These are phyloP conservation scores for Saguinus imperator DNA, from an alignment of 2,113 vertebrate genomes.

Conservation along the genomic window DNA sequence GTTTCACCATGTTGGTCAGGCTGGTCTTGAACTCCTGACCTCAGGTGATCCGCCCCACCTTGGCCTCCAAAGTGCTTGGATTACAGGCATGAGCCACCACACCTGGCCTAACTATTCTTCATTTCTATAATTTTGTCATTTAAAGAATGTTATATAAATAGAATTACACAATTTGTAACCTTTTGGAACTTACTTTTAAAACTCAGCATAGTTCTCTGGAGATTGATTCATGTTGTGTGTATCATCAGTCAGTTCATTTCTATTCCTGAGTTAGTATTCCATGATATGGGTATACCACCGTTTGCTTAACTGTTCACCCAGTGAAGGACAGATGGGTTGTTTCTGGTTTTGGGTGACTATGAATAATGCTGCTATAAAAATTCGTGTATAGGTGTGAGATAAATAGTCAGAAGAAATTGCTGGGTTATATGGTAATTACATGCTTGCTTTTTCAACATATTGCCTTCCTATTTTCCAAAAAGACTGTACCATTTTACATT, in stretches of 20 bases:
- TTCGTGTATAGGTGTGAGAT: not conserved
- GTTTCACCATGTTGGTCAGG: too few relatives aligned
- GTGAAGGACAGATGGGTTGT: not conserved
- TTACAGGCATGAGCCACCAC: too few relatives aligned
- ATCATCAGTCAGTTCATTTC: not conserved
- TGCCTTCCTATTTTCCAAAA: not conserved
- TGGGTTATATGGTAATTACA: not conserved
- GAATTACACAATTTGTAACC: not conserved
- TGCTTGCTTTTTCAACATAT: not conserved
- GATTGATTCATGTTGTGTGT: not conserved
- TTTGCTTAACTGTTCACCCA: not conserved
- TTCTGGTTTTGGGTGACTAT: not conserved
- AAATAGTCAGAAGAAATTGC: not conserved
- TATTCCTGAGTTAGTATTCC: not conserved
- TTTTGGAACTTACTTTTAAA: not conserved
- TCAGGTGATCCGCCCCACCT: too few relatives aligned
- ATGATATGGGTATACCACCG: not conserved
- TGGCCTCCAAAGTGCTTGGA: too few relatives aligned
- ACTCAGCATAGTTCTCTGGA: not conserved
- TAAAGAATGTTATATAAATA: not conserved
- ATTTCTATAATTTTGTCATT: not conserved
- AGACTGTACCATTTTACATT: not conserved
- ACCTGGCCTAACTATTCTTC: not conserved
- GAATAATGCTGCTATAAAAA: not conserved
- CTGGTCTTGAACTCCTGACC: too few relatives aligned